Conservation (phyloP, 2,888 invertebrate species). For the Eugnorisma glareosa region DNA sequence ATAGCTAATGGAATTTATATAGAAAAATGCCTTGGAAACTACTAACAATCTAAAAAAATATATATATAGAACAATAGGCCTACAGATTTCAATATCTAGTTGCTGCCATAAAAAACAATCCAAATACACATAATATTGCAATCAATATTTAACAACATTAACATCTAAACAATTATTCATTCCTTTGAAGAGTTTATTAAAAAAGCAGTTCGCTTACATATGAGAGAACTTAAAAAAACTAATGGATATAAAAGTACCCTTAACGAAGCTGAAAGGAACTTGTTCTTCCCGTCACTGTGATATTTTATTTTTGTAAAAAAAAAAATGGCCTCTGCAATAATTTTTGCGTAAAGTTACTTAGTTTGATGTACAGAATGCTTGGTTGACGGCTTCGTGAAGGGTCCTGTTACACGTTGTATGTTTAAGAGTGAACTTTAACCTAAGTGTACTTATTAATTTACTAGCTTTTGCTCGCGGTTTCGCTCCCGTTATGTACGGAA, state of each 20-base stretch:
- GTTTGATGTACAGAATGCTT: neutral
- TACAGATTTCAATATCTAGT: neutral
- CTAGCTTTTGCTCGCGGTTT: too few species aligned
- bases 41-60: too few species aligned
- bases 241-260: neutral
- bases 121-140: neutral
- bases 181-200: neutral
- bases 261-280: neutral
- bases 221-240: neutral
- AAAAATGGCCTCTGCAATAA: neutral
- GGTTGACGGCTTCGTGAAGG: neutral
- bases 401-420: too few species aligned
- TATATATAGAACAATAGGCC: conserved; percentile 6
- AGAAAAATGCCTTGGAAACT: neutral
- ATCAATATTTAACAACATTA: neutral
- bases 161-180: neutral
- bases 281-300: neutral
- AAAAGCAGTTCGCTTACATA: neutral
- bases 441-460: neutral
- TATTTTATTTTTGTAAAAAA: neutral
- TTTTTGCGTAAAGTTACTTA: neutral
- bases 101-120: neutral
- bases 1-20: neutral
- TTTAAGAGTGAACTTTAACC: neutral
- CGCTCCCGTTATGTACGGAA: too few species aligned